Evolutionary conservation across 2,113 vertebrate genomes (phyloP).

Genomic region (Python bivittatus): DNA sequence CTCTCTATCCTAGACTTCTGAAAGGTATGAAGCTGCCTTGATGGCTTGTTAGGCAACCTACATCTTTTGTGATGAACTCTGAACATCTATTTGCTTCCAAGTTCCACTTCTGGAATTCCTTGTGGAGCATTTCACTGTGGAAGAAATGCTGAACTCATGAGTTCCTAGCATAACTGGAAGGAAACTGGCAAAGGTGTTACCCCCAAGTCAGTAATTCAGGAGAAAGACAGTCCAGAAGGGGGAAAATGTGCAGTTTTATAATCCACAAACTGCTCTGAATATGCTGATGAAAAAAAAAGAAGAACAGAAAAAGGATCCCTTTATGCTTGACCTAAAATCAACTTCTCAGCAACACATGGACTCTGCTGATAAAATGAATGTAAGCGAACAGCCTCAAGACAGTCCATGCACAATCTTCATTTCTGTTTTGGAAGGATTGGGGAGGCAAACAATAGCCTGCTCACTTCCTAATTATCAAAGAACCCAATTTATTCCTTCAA

Average conservation of each 20-base stretch:
- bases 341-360: conserved; percentile 66
- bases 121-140: rapidly evolving
- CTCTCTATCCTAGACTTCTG: rapidly evolving
- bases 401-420: neutral
- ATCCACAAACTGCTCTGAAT: conserved; percentile 23
- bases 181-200: conserved; percentile 14
- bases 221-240: neutral
- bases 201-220: conserved; percentile 42
- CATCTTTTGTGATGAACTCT: neutral
- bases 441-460: conserved; percentile 13
- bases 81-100: neutral
- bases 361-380: conserved; percentile 62
- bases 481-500: neutral
- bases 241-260: conserved; percentile 24
- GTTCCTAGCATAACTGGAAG: neutral
- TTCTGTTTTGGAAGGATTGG: conserved; percentile 10
- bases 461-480: conserved; percentile 3
- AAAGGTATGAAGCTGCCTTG: neutral
- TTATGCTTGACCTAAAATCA: conserved; percentile 67
- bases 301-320: conserved; percentile 5
- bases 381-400: conserved; percentile 53
- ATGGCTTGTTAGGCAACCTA: neutral
- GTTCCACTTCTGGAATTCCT: neutral
- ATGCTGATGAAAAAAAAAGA: neutral
- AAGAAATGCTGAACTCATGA: conserved; percentile 40